Evolutionary conservation across 2,888 invertebrate genomes (phyloP), one percentile per base, ranked within the genome.

Genomic region (Hydraecia micacea): DNA sequence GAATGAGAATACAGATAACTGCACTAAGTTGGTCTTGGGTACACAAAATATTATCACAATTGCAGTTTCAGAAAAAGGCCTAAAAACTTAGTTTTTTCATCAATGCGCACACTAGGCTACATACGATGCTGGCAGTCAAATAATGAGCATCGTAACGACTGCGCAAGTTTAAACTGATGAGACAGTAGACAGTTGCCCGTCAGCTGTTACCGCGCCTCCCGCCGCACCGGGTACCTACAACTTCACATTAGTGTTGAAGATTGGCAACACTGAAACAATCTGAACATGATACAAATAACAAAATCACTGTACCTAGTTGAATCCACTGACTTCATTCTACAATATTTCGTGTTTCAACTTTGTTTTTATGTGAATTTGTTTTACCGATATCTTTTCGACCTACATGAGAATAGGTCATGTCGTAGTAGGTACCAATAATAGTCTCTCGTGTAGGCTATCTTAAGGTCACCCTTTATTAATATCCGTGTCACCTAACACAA

Each of bases 381-480:
- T 39, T 42, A 15, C 21, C 11, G 21, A 69, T 32, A 69, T 32
- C 5, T 52, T 73, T 69, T 60, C n/a, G 11, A 11, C 9, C 28
- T 49, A 15, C 9, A 25, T 28, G 2, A 36, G 32, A 18, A 46
- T 13, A 70, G 52, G 4, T 71, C n/a, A 79, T 18, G 9, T 21
- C 36, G 49, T 28, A 49, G 70, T 32, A 15, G 18, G 0, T 52
- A 4, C 49, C 25, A 42, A 21, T 42, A 63, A 58, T 79, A 55
- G 18, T 0, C n/a, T 18, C 39, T n/a, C 28, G n/a, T 49, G 36
- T 28, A n/a, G 46, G 55, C 3, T 8, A 55, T 58, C 36, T 42
- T 66, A 66, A 58, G 65, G 65, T 80, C 49, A 39, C 5, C 7
- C 13, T 39, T 49, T 73, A 73, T 80, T n/a, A 49, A 49, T 60